Evolutionary conservation across 2,797 vertebrate genomes (phyloP), one percentile per base, ranked within the genome.

Genomic region (Mergus octosetaceus): DNA sequence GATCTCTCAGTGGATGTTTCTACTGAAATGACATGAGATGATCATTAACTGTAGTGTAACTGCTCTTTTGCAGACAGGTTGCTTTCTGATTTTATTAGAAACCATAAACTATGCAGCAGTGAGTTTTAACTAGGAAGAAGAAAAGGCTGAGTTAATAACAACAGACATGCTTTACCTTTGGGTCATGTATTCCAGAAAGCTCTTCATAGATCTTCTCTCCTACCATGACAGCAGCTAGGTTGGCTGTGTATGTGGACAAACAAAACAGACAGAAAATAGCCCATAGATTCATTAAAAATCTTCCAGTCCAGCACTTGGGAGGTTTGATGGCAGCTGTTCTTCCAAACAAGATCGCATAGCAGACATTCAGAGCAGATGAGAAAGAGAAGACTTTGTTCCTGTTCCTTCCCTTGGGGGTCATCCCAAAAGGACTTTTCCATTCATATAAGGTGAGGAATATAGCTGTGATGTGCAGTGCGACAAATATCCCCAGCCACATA

Each of bases 191-290:
- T 97, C 99, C 99, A 96, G 99, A 99, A 97, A 99, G 98, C 65
- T 99, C 99, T 97, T 99, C 99, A 41, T 99, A 99, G 77, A 99
- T 99, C 97, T 99, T 99, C 97, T 99, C 99, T 92, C 99, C 99
- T 11, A 99, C 99, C 99, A 99, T 99, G 93, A 99, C 99, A 18
- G 99, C 99, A 71, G 99, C 99, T 92, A 99, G 98, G 91, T 99
- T 99, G 36, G 99, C 99, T 1, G 99, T 99, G 97, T 99, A 99
- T 1, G 99, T 99, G 17, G 99, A 99, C 96, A 99, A 98, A 97
- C 99, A 99, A 98, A 99, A 99, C 82, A 99, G 98, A 97, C 99
- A 99, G 97, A 99, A 99, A 96, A 99, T 99, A 93, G 99, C 99
- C 99, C 99, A 99, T 14, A 99, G 99, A 91, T 99, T 99, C 99